These are phyloP conservation scores for Zaprionus capensis DNA, from an alignment of 1,140 invertebrate genomes.

Conservation along the genomic window DNA sequence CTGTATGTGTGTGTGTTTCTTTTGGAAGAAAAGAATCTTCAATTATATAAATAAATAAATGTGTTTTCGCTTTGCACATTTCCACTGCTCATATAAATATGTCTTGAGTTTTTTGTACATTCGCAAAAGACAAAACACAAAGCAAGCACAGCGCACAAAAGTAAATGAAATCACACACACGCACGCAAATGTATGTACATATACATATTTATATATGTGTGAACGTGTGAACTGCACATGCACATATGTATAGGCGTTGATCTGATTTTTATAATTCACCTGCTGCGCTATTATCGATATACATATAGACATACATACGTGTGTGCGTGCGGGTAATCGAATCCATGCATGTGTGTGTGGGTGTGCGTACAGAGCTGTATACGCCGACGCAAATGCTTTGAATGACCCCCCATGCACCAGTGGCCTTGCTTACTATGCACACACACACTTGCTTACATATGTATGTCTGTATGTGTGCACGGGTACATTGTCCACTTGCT, in stretches of 20 bases:
- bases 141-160: conserved; percentile 32
- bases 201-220: neutral
- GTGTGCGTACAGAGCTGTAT: neutral
- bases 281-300: conserved; percentile 39
- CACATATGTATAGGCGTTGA: conserved; percentile 29
- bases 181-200: neutral
- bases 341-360: conserved; percentile 1
- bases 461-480: conserved; percentile 13
- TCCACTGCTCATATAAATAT: conserved; percentile 15
- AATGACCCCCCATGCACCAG: conserved; percentile 64
- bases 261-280: conserved; percentile 40
- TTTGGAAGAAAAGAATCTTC: conserved; percentile 36
- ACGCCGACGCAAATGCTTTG: conserved; percentile 32
- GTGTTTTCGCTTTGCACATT: conserved; percentile 14
- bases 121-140: conserved; percentile 29
- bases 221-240: conserved; percentile 4
- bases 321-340: neutral
- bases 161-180: conserved; percentile 7
- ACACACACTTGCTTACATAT: neutral
- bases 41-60: conserved; percentile 48
- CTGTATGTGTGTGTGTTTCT: neutral
- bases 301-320: neutral
- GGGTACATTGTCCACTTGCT: conserved; percentile 33
- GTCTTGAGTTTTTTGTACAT: conserved; percentile 32
- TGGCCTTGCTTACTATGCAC: conserved; percentile 52